Base-by-base conservation (phyloP, 2,113 vertebrate genomes). In the Gallinago undulata region DNA sequence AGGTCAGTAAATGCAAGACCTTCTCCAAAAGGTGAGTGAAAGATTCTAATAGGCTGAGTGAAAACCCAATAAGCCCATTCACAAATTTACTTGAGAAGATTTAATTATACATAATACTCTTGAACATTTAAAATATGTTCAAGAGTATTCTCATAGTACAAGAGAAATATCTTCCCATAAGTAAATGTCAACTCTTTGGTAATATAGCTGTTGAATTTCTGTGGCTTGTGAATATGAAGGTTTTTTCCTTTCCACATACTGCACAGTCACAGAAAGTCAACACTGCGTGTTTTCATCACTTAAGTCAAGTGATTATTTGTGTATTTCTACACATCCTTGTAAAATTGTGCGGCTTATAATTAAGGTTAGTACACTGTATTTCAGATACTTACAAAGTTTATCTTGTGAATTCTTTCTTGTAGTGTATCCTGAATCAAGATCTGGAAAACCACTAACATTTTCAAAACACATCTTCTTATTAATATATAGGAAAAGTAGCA, bases 401-500 rank as follows among this genome's bases (percentile, higher is more conserved):
- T 99, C 99, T 97, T 98, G 98, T 55, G 97, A 97, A 96, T 99
- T 98, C 76, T 97, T 98, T 96, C 95, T 98, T 94, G 98, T 98
- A 94, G 96, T 98, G 96, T 98, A 99, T 95, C 98, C 98, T 86
- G 98, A 97, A 97, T 99, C 98, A 4, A 99, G 98, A 97, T 99
- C 98, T 97, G 98, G 98, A 96, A 99, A 99, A 90, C 98, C 98
- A 94, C 98, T 99, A 95, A 98, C 97, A 95, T 98, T 99, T 97
- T 99, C 99, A 77, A 99, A 98, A 72, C 98, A 98, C 98, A 99
- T 98, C 98, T 99, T 99, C 98, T 99, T 99, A 97, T 99, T 99
- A 97, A 99, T 98, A 97, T 99, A 99, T 93, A 99, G 98, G 98
- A 99, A 99, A 94, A 99, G 98, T 51, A 99, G 97, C 85, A 99